Evolutionary conservation across 2,888 invertebrate species (phyloP), one percentile per base, ranked within the genome.

Genomic region (Cosmia trapezina): DNA sequence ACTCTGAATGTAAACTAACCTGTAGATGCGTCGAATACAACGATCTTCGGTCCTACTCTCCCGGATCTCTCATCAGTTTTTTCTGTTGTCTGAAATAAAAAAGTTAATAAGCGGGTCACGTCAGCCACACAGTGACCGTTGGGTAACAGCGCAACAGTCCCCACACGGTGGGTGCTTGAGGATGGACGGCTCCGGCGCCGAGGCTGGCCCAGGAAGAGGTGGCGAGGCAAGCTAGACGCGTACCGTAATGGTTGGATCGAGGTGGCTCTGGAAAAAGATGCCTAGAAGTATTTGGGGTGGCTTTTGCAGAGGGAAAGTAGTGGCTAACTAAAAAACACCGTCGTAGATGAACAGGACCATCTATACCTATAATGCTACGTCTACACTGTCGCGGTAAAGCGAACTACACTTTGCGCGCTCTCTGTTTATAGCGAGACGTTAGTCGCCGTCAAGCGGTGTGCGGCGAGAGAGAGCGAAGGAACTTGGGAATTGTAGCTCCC

Each of bases 21-120:
- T 51, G 95, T 96, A 1, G 95, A 91, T 3, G 95, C 95, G 78
- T 96, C 96, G 67, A 96, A 96, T 0, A 96, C 95, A 0, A 96
- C 96, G 9, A 95, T 90, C 80, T 94, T 96, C 0, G 96, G 95
- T 53, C 96, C 96, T 4, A 96, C 85, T 0, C 96, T 89, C 0
- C 96, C 96, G 0, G 85, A 86, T 78, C 95, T 89, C 1, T 94
- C 94, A 68, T 96, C 96, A 12, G 82, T 83, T 6, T 89, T 73
- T 3, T 94, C 94, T 9, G 89, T 70, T 47, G 83, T 86, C 94
- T 94, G 84, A 63, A 88, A 85, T 2, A n/a, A 1, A 54, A 63
- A 54, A 14, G n/a, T 53, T 63, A 53, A 17, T 53, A 33, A 54
- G n/a, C 33, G 4, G 17, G 11, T n/a, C 33, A 63, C 33, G 63